Evolutionary conservation across 2,888 invertebrate genomes (phyloP).

Genomic region (Ectobius pallidus): DNA sequence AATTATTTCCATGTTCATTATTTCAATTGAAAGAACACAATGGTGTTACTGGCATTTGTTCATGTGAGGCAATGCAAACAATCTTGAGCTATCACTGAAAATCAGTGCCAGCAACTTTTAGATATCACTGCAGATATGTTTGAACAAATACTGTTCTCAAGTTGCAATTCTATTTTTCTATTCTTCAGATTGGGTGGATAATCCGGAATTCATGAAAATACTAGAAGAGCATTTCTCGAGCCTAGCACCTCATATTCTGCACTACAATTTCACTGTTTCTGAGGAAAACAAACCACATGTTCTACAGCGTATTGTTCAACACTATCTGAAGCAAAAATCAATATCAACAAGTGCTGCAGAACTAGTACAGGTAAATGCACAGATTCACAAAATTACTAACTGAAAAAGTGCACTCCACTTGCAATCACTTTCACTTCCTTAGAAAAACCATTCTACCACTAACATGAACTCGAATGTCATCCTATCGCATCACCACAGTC

Average conservation of each 20-base stretch:
- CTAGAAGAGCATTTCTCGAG: constrained; percentile 64
- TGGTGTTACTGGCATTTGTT: too few relatives aligned
- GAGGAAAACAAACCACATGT: constrained; percentile 55
- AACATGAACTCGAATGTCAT: too few relatives aligned
- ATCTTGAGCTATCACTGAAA: neutral
- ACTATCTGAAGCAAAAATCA: constrained; percentile 61
- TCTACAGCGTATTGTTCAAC: constrained; percentile 57
- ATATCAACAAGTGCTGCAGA: constrained; percentile 59
- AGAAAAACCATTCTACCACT: too few relatives aligned
- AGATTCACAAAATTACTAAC: too few relatives aligned
- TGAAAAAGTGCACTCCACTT: too few relatives aligned
- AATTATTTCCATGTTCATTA: too few relatives aligned
- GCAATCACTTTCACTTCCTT: too few relatives aligned
- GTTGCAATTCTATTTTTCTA: too few relatives aligned
- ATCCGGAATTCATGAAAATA: constrained; percentile 57
- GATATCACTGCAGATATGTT: neutral
- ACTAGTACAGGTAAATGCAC: constrained; percentile 14
- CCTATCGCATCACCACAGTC: too few relatives aligned
- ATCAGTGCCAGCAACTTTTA: neutral
- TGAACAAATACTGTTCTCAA: too few relatives aligned
- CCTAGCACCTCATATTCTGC: constrained; percentile 65
- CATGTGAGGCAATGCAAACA: too few relatives aligned
- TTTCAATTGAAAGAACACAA: too few relatives aligned
- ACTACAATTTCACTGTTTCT: constrained; percentile 65
- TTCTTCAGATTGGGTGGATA: constrained; percentile 53